phyloP scores from a whole-genome alignment of 2,888 invertebrate genomes.

The Muschampia plurimacula region DNA sequence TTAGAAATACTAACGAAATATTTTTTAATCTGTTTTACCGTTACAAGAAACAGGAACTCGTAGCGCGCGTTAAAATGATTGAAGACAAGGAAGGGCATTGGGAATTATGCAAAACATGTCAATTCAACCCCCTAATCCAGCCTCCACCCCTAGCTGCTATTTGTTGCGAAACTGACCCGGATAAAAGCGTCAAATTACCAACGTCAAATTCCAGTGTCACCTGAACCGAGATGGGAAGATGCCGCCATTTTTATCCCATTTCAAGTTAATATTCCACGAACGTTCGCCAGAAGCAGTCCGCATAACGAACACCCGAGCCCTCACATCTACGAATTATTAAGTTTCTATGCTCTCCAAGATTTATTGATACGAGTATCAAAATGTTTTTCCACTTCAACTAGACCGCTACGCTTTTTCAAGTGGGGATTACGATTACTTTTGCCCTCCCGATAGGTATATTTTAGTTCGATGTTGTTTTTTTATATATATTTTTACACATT shows the following conservation, averaged over 20 bases:
- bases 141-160: slow-evolving; percentile 52
- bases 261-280: slow-evolving; percentile 77
- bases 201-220: slow-evolving; percentile 78
- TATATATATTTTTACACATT: too few species aligned
- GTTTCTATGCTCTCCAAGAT: slow-evolving; percentile 30
- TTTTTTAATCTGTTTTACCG: neutral
- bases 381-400: slow-evolving; percentile 27
- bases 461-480: too few species aligned
- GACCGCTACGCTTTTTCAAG: slow-evolving; percentile 24
- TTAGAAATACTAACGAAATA: neutral
- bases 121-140: slow-evolving; percentile 47
- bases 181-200: slow-evolving; percentile 80
- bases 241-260: slow-evolving; percentile 77
- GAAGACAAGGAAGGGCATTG: slow-evolving; percentile 7
- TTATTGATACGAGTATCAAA: slow-evolving; percentile 31
- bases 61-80: slow-evolving; percentile 17
- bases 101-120: slow-evolving; percentile 55
- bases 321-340: slow-evolving; percentile 62
- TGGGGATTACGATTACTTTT: slow-evolving; percentile 19
- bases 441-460: slow-evolving; percentile 5
- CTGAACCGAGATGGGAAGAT: slow-evolving; percentile 67
- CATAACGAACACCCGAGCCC: slow-evolving; percentile 69
- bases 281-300: slow-evolving; percentile 65
- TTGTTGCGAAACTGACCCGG: slow-evolving; percentile 72
- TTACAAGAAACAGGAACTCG: neutral